These are phyloP conservation scores for Ichneumoninae sp. DNA, from an alignment of 2,888 invertebrate genomes.

Conservation along the genomic window DNA sequence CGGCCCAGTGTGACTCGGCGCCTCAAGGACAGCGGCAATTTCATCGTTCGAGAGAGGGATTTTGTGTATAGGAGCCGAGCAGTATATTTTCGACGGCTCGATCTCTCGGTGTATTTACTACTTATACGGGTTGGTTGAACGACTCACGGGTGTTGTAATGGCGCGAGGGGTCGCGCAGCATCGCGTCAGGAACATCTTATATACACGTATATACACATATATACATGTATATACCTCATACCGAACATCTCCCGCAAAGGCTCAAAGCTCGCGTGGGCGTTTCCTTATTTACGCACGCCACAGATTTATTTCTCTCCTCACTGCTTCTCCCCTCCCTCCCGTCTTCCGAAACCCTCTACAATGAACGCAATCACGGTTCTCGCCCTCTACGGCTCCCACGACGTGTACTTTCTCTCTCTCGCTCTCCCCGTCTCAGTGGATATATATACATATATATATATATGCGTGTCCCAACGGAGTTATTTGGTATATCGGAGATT, in stretches of 20 bases:
- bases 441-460: neutral
- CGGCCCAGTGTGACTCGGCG: neutral
- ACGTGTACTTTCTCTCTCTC: neutral
- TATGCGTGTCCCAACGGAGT: constrained; percentile 10
- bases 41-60: neutral
- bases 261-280: constrained; percentile 65
- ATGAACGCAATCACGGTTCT: constrained; percentile 54
- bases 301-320: constrained; percentile 67
- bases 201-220: constrained; percentile 1
- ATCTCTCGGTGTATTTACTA: constrained; percentile 27
- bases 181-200: constrained; percentile 56
- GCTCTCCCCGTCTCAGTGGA: neutral
- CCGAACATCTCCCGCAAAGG: constrained; percentile 46
- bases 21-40: constrained; percentile 9
- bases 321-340: constrained; percentile 37
- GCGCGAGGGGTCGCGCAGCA: constrained; percentile 49
- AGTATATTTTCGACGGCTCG: constrained; percentile 27
- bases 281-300: constrained; percentile 68
- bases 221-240: constrained; percentile 15
- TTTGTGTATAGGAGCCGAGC: neutral
- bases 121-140: constrained; percentile 50
- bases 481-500: constrained; percentile 37
- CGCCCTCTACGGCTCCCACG: constrained; percentile 31
- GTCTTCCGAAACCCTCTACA: constrained; percentile 26
- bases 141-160: constrained; percentile 55